Percentiles rank a stretch among this genome's conserved stretches.
Conservation (phyloP, 2,888 invertebrate genomes). For the Napeogenes inachia region DNA sequence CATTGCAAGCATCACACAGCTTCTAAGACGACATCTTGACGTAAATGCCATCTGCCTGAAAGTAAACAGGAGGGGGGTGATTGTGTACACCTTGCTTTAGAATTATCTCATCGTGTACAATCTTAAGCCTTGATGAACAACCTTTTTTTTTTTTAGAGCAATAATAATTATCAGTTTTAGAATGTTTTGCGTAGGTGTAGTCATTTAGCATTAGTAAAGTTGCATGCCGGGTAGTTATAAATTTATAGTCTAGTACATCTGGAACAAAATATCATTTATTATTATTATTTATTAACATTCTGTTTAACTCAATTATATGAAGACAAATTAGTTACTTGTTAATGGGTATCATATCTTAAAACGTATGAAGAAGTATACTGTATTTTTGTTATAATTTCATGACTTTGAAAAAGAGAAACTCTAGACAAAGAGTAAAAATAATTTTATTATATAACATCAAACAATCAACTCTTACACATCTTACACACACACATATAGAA, state of each 20-base stretch:
- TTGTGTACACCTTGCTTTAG: not conserved
- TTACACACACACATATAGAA: no score
- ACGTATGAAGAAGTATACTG: no score
- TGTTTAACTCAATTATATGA: no score
- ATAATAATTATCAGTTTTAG: slow-evolving; percentile 9
- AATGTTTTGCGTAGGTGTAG: slow-evolving; percentile 18
- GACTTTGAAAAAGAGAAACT: no score
- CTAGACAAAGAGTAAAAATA: no score
- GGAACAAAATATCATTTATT: slow-evolving; percentile 10
- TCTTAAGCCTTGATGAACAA: slow-evolving; percentile 2
- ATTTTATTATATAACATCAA: no score
- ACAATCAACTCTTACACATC: no score
- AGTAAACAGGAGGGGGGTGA: slow-evolving; percentile 3
- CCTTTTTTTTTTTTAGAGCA: slow-evolving; percentile 17
- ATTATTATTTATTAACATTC: no score
- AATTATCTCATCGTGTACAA: not conserved
- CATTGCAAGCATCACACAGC: no score
- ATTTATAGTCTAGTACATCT: slow-evolving; percentile 8
- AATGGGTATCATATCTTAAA: no score
- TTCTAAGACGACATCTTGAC: slow-evolving; percentile 5
- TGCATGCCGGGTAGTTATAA: slow-evolving; percentile 9
- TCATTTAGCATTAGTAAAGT: slow-evolving; percentile 17
- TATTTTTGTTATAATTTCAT: no score
- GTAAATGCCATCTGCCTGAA: not conserved
- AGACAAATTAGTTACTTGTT: no score